Percentiles rank a stretch among this genome's conserved stretches.
phyloP scores from a whole-genome alignment of 2,797 vertebrate species.

The Lacerta agilis region DNA sequence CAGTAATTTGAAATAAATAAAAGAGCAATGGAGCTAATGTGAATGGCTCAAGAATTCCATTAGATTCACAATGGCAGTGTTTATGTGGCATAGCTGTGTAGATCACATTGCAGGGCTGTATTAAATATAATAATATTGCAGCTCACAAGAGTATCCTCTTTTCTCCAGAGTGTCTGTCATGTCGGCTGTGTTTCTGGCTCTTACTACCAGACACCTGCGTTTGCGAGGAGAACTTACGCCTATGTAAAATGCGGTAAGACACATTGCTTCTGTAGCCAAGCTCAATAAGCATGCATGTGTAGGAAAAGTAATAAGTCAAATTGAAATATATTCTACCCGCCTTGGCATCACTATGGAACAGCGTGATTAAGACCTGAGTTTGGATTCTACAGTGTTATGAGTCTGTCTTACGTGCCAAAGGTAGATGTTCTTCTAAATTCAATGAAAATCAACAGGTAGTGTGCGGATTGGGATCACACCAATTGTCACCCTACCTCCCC shows the following conservation, averaged over 20 bases:
- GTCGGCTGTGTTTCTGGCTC: slow-evolving; percentile 47
- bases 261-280: slow-evolving; percentile 26
- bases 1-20: slow-evolving; percentile 82
- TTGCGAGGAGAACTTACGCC: slow-evolving; percentile 44
- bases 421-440: not conserved
- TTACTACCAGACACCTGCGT: slow-evolving; percentile 47
- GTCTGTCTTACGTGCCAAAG: not conserved
- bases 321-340: not conserved
- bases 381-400: not conserved
- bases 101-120: slow-evolving; percentile 43
- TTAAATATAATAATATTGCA: slow-evolving; percentile 54
- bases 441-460: not conserved
- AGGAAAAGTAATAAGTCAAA: not conserved
- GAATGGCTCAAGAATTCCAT: slow-evolving; percentile 68
- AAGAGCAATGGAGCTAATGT: slow-evolving; percentile 77
- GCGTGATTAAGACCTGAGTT: not conserved
- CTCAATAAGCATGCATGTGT: not conserved
- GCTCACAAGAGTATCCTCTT: slow-evolving; percentile 37
- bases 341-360: not conserved
- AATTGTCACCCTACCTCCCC: no score
- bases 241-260: slow-evolving; percentile 49
- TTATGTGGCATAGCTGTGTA: slow-evolving; percentile 63
- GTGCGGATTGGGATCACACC: not conserved
- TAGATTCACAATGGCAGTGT: slow-evolving; percentile 60
- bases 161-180: slow-evolving; percentile 49